Conservation (phyloP, 2,113 vertebrate species). For the Fulmarus glacialis region DNA sequence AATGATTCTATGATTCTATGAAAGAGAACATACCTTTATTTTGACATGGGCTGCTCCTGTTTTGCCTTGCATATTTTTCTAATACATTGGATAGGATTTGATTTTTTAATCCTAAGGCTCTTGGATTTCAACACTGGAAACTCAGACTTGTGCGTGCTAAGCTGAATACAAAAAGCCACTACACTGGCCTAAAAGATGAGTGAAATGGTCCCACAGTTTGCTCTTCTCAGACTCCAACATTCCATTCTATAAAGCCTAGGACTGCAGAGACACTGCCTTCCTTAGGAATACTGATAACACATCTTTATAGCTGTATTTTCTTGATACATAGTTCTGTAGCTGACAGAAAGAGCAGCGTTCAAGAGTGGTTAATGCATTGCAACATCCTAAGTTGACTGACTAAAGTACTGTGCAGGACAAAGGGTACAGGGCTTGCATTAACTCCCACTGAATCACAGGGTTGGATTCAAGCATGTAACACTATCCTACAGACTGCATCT, state of each 20-base stretch:
- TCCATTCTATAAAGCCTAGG: background rate
- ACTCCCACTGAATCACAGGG: background rate
- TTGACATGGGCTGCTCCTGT: background rate
- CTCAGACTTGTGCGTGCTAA: background rate
- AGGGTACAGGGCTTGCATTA: background rate
- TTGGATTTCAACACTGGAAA: background rate
- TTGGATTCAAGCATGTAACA: fast-evolving
- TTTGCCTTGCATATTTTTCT: background rate
- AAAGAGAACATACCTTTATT: background rate
- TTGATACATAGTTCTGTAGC: background rate
- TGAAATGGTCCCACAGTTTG: background rate
- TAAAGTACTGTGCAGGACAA: background rate
- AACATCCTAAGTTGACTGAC: background rate
- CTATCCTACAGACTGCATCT: background rate
- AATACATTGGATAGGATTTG: background rate
- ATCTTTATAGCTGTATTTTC: background rate
- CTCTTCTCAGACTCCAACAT: background rate
- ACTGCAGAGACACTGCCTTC: background rate
- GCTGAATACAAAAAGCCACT: background rate
- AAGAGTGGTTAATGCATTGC: background rate
- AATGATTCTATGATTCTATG: too few species aligned
- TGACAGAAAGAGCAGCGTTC: fast-evolving
- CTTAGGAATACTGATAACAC: background rate
- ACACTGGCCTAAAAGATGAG: background rate
- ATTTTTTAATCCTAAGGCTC: background rate